Evolutionary conservation across 2,113 vertebrate genomes (phyloP).

Genomic region (Danionella cerebrum): DNA sequence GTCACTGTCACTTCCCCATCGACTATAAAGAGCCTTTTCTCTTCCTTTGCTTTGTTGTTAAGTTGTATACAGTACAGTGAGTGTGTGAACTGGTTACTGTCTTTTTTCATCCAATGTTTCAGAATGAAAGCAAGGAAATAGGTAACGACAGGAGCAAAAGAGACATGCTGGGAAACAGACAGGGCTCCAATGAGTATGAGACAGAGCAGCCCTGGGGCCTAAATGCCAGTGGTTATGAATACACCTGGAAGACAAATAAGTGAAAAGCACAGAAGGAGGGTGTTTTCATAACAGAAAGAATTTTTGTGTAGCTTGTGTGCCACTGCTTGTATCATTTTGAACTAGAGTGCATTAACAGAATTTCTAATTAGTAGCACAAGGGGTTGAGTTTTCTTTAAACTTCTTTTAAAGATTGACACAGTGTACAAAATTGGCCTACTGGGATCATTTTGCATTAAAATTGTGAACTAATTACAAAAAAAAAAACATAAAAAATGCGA

Average conservation of each 20-base stretch:
- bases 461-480: too few species aligned
- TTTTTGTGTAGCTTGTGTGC: too few species aligned
- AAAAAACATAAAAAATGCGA: too few species aligned
- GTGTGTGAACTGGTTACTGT: background rate
- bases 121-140: background rate
- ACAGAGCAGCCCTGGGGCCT: constrained; percentile 13
- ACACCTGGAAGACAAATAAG: constrained; percentile 34
- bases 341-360: too few species aligned
- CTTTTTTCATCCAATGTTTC: background rate
- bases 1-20: background rate
- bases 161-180: background rate
- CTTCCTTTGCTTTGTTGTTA: background rate
- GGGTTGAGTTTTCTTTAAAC: too few species aligned
- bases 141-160: background rate
- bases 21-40: background rate
- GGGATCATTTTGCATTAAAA: too few species aligned
- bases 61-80: background rate
- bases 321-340: too few species aligned
- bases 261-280: constrained; percentile 24
- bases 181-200: constrained; percentile 2
- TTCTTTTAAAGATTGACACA: too few species aligned
- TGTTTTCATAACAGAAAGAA: constrained; percentile 24
- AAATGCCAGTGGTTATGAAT: constrained; percentile 29
- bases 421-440: too few species aligned
- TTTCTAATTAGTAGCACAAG: too few species aligned